Conservation (phyloP, 2,888 invertebrate species). For the Sesia bembeciformis region DNA sequence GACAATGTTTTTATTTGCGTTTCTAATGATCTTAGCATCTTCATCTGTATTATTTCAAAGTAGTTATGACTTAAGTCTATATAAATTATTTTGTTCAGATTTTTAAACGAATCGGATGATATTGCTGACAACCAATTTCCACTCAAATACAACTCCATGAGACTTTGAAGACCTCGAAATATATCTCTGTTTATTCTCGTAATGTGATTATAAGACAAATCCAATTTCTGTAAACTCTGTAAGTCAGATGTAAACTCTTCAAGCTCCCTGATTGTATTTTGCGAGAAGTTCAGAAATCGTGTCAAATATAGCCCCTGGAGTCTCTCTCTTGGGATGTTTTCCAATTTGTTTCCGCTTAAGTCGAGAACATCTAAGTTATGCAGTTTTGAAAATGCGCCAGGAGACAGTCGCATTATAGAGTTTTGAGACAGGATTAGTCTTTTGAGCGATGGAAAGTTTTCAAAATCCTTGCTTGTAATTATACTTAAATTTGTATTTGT, state of each 20-base stretch:
- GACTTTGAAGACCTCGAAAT: constrained; percentile 83
- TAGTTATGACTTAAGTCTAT: constrained; percentile 89
- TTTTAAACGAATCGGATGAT: constrained; percentile 84
- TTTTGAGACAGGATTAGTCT: constrained; percentile 84
- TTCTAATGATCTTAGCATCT: constrained; percentile 84
- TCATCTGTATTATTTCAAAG: constrained; percentile 85
- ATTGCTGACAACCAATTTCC: constrained; percentile 88
- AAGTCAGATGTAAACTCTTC: constrained; percentile 88
- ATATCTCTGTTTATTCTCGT: constrained; percentile 83
- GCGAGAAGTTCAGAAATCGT: constrained; percentile 85
- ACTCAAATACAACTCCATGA: constrained; percentile 84
- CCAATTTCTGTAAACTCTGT: constrained; percentile 83
- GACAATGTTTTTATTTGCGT: constrained; percentile 85
- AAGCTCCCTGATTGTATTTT: constrained; percentile 85
- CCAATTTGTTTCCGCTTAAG: constrained; percentile 87
- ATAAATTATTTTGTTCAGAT: constrained; percentile 81
- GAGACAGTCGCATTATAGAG: constrained; percentile 84
- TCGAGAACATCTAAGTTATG: constrained; percentile 85
- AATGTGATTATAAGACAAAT: constrained; percentile 88
- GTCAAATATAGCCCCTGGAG: constrained; percentile 84
- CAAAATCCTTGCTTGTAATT: constrained; percentile 89
- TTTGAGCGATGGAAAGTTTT: constrained; percentile 85
- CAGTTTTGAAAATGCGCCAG: constrained; percentile 87
- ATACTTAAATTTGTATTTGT: constrained; percentile 86
- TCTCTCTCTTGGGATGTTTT: constrained; percentile 87